phyloP scores from a whole-genome alignment of 2,888 invertebrate species.

The Tenthredo scrophulariae region DNA sequence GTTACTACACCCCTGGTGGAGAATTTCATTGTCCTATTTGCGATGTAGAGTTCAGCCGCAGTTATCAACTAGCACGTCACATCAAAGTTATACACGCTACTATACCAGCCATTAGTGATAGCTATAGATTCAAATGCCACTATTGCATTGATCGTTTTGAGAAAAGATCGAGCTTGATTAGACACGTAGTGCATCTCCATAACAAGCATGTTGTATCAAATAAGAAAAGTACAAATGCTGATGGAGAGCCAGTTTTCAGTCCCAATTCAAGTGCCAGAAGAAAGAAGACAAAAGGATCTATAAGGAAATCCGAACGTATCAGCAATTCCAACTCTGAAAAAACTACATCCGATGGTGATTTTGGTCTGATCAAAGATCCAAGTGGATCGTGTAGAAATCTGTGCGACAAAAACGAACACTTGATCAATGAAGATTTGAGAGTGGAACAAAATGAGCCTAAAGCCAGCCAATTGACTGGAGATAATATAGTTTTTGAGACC shows the following conservation, averaged over 20 bases:
- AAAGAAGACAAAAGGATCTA: background rate
- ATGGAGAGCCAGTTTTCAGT: background rate
- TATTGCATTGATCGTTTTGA: constrained; percentile 15
- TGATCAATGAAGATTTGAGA: background rate
- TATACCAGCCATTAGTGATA: background rate
- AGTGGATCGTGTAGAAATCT: background rate
- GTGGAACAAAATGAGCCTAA: background rate
- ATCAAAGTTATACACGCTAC: background rate
- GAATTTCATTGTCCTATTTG: background rate
- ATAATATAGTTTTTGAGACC: background rate
- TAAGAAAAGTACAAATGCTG: background rate
- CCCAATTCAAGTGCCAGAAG: background rate
- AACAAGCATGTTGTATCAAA: background rate
- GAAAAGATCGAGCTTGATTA: background rate
- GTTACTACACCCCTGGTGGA: background rate
- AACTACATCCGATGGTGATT: background rate
- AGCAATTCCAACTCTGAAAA: background rate
- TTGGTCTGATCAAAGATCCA: background rate
- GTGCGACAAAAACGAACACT: background rate
- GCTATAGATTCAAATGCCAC: constrained; percentile 14
- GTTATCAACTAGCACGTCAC: background rate
- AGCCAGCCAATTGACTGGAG: background rate
- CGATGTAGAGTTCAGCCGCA: background rate
- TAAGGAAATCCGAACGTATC: background rate
- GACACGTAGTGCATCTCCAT: constrained; percentile 16